Conservation (phyloP, 2,888 invertebrate species). For the Himalopsyche kuldschensis region DNA sequence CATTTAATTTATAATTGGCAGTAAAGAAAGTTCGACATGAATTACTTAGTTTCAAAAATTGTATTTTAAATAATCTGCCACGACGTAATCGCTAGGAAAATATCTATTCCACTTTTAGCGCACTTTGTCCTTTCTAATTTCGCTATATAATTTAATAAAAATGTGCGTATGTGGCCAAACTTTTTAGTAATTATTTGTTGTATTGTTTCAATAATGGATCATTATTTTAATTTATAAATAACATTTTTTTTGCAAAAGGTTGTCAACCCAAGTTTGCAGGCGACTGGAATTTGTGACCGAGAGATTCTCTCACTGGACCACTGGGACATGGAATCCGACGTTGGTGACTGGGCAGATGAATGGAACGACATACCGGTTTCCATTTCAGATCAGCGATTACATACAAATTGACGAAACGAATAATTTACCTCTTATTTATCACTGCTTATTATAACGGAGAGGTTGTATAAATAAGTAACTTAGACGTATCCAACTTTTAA, state of each 20-base stretch:
- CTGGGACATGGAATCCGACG: conserved; percentile 1
- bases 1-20: too few relatives aligned
- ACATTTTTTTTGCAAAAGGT: not conserved
- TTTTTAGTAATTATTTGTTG: too few relatives aligned
- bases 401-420: not conserved
- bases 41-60: too few relatives aligned
- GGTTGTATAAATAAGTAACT: not conserved
- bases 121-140: too few relatives aligned
- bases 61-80: too few relatives aligned
- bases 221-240: too few relatives aligned
- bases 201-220: too few relatives aligned
- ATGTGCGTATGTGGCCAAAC: too few relatives aligned
- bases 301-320: conserved; percentile 18
- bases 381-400: not conserved
- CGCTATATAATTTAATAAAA: too few relatives aligned
- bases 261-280: not conserved
- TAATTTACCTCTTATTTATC: not conserved
- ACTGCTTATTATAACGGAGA: not conserved
- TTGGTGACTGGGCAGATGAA: not conserved
- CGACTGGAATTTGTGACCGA: not conserved
- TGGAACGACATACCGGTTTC: not conserved
- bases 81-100: too few relatives aligned
- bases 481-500: not conserved
- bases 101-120: too few relatives aligned
- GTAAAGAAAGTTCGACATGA: too few relatives aligned